A percentile compares a stretch with the other conserved stretches of the same genome.
These are phyloP conservation scores for Rynchops niger DNA, from an alignment of 2,113 vertebrate genomes.

Conservation along the genomic window DNA sequence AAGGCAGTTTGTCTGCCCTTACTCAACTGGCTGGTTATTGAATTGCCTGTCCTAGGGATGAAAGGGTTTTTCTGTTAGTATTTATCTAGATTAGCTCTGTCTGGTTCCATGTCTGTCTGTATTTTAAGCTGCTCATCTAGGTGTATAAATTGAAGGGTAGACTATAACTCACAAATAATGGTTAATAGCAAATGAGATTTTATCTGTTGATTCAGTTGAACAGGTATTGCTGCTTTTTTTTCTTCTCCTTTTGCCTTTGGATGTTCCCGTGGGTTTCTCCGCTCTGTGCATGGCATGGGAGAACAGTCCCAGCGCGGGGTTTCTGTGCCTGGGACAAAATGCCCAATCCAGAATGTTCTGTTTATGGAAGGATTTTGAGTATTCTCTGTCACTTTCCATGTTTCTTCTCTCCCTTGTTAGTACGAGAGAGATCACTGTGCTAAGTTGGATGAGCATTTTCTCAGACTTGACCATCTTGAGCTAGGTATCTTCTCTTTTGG, in stretches of 20 bases:
- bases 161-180: background rate
- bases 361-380: background rate
- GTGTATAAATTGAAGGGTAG: background rate
- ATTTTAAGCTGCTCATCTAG: background rate
- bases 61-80: rapidly evolving
- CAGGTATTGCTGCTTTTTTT: background rate
- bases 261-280: background rate
- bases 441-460: background rate
- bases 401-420: background rate
- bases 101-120: background rate
- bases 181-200: background rate
- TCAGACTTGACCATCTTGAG: background rate
- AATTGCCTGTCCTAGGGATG: background rate
- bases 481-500: background rate
- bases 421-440: too few species aligned
- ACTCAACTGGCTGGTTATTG: background rate
- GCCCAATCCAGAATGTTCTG: too few species aligned
- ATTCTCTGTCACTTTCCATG: background rate
- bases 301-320: background rate
- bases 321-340: background rate
- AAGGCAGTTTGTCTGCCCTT: background rate
- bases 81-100: background rate
- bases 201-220: background rate
- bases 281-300: too few species aligned
- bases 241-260: background rate